Conservation (phyloP, 2,888 invertebrate genomes). For the Cinara cedri region DNA sequence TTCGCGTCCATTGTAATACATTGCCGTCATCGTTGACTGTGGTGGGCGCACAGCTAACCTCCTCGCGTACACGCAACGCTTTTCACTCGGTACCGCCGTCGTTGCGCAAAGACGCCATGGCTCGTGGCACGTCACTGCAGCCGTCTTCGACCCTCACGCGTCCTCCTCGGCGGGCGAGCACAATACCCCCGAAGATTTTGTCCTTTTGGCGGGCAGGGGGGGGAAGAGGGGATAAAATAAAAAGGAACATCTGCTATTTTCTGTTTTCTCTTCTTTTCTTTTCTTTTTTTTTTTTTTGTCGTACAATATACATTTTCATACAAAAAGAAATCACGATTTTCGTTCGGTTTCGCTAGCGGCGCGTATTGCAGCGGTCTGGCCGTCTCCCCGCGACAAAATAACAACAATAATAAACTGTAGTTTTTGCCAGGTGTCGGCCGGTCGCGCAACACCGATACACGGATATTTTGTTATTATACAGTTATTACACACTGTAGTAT, state of each 20-base stretch:
- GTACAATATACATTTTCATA: neutral
- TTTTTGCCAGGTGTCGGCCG: constrained; percentile 36
- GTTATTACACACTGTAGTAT: neutral
- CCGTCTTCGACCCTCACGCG: neutral
- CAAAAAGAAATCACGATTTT: constrained; percentile 52
- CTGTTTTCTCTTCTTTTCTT: too few relatives aligned
- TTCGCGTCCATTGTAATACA: neutral
- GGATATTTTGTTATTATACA: constrained; percentile 12
- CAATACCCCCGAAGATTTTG: constrained; percentile 33
- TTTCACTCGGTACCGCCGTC: neutral
- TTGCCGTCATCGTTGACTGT: too few relatives aligned
- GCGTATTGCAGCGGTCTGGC: neutral
- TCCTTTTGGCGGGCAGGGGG: neutral
- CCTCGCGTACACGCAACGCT: too few relatives aligned
- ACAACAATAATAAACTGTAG: constrained; percentile 17
- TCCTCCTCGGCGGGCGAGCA: constrained; percentile 8
- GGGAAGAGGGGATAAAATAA: too few relatives aligned
- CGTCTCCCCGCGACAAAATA: constrained; percentile 4
- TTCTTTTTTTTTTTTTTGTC: constrained; percentile 9
- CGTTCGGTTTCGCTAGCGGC: constrained; percentile 20
- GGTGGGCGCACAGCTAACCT: too few relatives aligned
- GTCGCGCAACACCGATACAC: constrained; percentile 29
- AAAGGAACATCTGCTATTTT: constrained; percentile 49
- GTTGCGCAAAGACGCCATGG: constrained; percentile 32
- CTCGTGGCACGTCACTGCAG: constrained; percentile 30